phyloP scores from a whole-genome alignment of 2,888 invertebrate genomes.

The Tolmerus cingulatus region DNA sequence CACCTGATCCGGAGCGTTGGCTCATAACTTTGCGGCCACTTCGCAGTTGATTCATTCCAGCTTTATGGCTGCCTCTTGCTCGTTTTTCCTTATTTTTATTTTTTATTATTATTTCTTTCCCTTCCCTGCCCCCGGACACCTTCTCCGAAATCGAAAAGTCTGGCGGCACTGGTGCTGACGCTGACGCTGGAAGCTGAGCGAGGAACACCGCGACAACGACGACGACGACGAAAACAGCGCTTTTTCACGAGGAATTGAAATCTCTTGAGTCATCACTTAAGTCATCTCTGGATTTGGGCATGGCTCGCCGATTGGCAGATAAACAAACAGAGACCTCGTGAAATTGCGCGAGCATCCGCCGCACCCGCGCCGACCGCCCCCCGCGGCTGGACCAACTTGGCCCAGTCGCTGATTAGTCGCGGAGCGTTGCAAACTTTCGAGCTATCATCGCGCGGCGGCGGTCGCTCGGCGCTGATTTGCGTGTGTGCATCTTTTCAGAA shows the following conservation, averaged over 20 bases:
- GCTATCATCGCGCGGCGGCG: not conserved
- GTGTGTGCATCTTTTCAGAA: slow-evolving; percentile 5
- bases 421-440: not conserved
- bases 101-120: not conserved
- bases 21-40: slow-evolving; percentile 3
- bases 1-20: slow-evolving; percentile 12
- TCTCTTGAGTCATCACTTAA: slow-evolving; percentile 36
- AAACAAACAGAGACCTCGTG: not conserved
- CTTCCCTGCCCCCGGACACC: not conserved
- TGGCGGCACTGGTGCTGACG: not conserved
- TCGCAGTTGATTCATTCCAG: slow-evolving; percentile 16
- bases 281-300: slow-evolving; percentile 30
- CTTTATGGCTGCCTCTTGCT: not conserved
- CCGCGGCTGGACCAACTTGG: not conserved
- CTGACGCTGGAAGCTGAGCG: not conserved
- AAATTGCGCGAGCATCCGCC: not conserved
- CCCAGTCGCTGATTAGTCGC: not conserved
- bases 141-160: not conserved
- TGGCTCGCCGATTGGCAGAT: not conserved
- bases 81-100: not conserved
- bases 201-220: not conserved
- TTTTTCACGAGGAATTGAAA: slow-evolving; percentile 19
- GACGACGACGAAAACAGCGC: not conserved
- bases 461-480: not conserved
- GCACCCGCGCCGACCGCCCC: not conserved